Base-by-base conservation (phyloP, 2,113 vertebrate species). In the Cololabis saira region DNA sequence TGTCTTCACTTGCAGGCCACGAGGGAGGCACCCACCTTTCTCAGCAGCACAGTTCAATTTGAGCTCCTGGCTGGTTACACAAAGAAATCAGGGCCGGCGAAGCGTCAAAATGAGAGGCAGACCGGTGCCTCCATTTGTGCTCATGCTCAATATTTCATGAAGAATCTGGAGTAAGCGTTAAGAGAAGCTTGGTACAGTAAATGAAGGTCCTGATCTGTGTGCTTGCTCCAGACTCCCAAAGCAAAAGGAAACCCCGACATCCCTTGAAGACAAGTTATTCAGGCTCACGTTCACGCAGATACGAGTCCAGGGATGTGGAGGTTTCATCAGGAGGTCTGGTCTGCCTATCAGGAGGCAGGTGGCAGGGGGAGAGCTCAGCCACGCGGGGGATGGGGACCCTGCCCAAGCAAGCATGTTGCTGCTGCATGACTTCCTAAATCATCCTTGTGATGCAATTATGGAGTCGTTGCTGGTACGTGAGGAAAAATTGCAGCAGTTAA, bases 91-190 rank as follows among this genome's bases (percentile, higher is more conserved):
- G 24, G 27, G 18, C 16, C 57, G 61, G 44, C 50, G 62, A 54
- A 57, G 82, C 67, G 5, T 82, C 54, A 54, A 33, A 79, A 64
- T 44, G 27, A 24, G 56, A 63, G 61, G 19, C 24, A 49, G 75
- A 48, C 51, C 24, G 17, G 40, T 58, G 68, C 85, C 61, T 87
- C 76, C 78, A 81, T 90, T 84, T 90, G 79, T 72, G 69, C 21
- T 17, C 54, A 60, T 41, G 50, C 71, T 92, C 73, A 90, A 91
- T 90, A 86, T 88, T 90, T 90, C 10, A 92, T 90, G 84, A 89
- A 55, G 44, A 67, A 53, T 63, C 57, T 58, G 30, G 51, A 47
- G 56, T 12, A 68, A 63, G 45, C 73, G 33, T 65, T 53, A 72
- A 52, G 70, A 59, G 55, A 50, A 78, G 74, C 67, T 37, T n/a